phyloP scores from a whole-genome alignment of 2,113 vertebrate genomes.

The Trinectes maculatus region DNA sequence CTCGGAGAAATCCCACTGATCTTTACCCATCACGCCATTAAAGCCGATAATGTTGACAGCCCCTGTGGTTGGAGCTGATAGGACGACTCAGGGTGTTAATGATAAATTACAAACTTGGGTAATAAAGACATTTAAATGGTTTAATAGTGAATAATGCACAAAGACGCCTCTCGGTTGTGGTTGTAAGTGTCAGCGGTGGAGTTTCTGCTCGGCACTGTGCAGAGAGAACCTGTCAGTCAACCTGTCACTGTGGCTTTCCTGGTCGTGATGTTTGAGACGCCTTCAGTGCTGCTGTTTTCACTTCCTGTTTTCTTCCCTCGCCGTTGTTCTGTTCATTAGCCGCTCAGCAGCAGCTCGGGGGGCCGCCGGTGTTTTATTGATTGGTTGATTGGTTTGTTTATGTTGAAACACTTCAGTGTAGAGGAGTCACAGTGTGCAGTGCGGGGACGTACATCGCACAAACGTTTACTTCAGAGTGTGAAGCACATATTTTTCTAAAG shows the following conservation, averaged over 20 bases:
- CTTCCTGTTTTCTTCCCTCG: conserved; percentile 7
- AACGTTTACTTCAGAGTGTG: no score
- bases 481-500: no score
- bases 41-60: conserved; percentile 53
- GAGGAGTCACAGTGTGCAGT: conserved; percentile 41
- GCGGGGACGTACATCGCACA: no score
- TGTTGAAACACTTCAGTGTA: conserved; percentile 50
- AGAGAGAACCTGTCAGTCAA: no score
- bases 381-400: conserved; percentile 69
- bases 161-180: no score
- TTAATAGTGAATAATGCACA: background rate
- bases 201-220: conserved; percentile 1
- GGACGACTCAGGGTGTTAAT: background rate
- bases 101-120: background rate
- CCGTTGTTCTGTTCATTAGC: conserved; percentile 53
- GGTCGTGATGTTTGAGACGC: conserved; percentile 37
- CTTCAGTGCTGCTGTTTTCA: conserved; percentile 27
- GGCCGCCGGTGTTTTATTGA: conserved; percentile 57
- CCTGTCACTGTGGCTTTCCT: conserved; percentile 27
- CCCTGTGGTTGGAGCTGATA: conserved; percentile 43
- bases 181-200: no score
- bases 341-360: conserved; percentile 29
- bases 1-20: conserved; percentile 46
- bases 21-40: conserved; percentile 52
- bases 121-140: background rate